Base-by-base conservation (phyloP, 2,113 vertebrate genomes). In the Salvator merianae region DNA sequence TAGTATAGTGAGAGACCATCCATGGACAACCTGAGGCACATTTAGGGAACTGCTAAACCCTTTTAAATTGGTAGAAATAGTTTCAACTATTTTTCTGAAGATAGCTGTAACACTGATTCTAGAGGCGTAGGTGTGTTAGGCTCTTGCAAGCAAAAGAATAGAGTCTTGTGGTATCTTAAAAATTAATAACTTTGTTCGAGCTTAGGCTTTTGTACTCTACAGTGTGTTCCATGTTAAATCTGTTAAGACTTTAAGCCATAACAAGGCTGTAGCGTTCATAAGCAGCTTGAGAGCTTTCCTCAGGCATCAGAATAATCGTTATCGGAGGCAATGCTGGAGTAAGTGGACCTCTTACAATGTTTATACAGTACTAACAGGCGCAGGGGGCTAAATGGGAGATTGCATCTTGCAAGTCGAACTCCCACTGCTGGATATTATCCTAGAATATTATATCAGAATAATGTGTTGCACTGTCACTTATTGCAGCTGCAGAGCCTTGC, bases 331-430 rank as follows among this genome's bases (percentile, higher is more conserved):
- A 34, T 32, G 20, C 55, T 71, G 69, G 18, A 50, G 36, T 72
- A 72, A 34, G 62, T 43, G 50, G 36, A 63, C 20, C 28, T 66
- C 65, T 74, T n/a, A 43, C 38, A 84, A 34, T 82, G 34, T 63
- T 82, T 82, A 43, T 38, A 20, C 55, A 59, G 16, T 59, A 38
- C 72, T 82, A 70, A 38, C 26, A 28, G 10, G 36, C 26, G 4
- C 65, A 78, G 66, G 71, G 50, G 74, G 77, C 66, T 30, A 78
- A 55, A 78, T 62, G 22, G 53, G 50, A 84, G 50, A 78, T 59
- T 59, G 28, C 36, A 53, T 78, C 55, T n/a, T 84, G 53, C 36
- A 59, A 71, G 43, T 72, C 43, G 16, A 74, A 82, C 20, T 47
- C 26, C 66, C 50, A 20, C 32, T 38, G 24, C 32, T 71, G 68